Base-by-base conservation (phyloP, 2,797 vertebrate species). In the Sebastes itinus region DNA sequence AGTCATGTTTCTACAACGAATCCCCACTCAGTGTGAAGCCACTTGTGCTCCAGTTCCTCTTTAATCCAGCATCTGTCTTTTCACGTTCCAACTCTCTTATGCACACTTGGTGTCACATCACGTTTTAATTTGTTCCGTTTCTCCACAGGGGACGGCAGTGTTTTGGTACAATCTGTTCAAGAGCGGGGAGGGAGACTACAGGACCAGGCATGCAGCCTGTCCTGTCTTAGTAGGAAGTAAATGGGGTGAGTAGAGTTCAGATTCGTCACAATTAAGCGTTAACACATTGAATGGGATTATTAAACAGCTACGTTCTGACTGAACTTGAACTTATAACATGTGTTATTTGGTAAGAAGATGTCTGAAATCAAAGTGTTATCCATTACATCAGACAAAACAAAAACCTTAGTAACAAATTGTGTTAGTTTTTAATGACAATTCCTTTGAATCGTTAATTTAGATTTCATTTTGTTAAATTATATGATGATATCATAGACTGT, bases 151-250 rank as follows among this genome's bases (percentile, higher is more conserved):
- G 27, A 99, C 99, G 1, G 96, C 99, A 14, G 97, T 99, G 38
- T 99, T 99, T 81, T 99, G 99, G 99, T 99, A 99, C 84, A 99
- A 99, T 69, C 97, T 99, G 46, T 97, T 99, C 86, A 95, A 91
- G 86, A 99, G 97, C 2, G 98, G 99, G 0, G 98, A 99, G 86
- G 98, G 99, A 25, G 99, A 99, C 90, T 99, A 99, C 4, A 95
- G 98, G 81, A 99, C 99, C 1, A 95, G 98, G 77, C 99, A 99
- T 0, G 98, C 99, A 20, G 99, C 98, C 74, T 99, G 99, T 73
- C 99, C 99, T 0, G 98, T 99, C 33, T 95, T 99, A 89, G 97
- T 99, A 59, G 99, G 99, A 52, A 98, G 97, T 92, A 99, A 99
- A 94, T 99, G 99, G 99, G 99, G 98, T 99, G 90, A 97, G 97